Conservation (phyloP, 2,797 vertebrate species). For the Hoplostethus atlanticus region DNA sequence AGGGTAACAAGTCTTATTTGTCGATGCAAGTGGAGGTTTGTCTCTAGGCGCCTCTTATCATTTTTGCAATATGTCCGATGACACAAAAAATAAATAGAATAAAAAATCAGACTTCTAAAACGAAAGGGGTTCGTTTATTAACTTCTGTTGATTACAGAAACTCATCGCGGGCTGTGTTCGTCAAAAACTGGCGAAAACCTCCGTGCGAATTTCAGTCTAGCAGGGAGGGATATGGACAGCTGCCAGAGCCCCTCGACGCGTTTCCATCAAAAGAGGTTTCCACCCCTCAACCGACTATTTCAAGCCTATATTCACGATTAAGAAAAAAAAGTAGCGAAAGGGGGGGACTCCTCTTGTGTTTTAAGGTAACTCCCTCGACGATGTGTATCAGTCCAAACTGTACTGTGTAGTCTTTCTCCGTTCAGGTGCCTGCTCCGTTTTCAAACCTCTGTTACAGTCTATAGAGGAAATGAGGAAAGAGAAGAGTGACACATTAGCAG, state of each 20-base stretch:
- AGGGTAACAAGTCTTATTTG: slow-evolving; percentile 42
- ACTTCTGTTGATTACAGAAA: slow-evolving; percentile 65
- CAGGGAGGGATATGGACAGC: slow-evolving; percentile 58
- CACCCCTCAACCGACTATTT: slow-evolving; percentile 49
- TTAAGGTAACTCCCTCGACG: slow-evolving; percentile 66
- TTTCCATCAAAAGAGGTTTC: slow-evolving; percentile 58
- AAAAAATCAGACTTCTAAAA: neutral
- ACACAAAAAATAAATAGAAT: neutral
- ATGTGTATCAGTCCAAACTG: slow-evolving; percentile 64
- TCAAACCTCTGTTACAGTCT: slow-evolving; percentile 50
- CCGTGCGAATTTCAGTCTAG: slow-evolving; percentile 64
- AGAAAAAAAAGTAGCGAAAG: slow-evolving; percentile 41
- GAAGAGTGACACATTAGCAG: slow-evolving; percentile 78
- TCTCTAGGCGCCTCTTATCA: slow-evolving; percentile 43
- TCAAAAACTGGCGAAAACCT: slow-evolving; percentile 44
- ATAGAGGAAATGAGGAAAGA: slow-evolving; percentile 48
- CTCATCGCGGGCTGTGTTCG: slow-evolving; percentile 63
- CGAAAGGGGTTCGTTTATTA: slow-evolving; percentile 39
- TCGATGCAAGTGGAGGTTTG: slow-evolving; percentile 21
- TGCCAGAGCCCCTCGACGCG: slow-evolving; percentile 79
- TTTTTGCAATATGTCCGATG: slow-evolving; percentile 41
- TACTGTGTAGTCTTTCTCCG: slow-evolving; percentile 42
- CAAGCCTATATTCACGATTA: slow-evolving; percentile 43
- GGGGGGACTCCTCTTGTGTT: slow-evolving; percentile 27
- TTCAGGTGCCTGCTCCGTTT: slow-evolving; percentile 62